These are phyloP conservation scores for Latrodectus hesperus DNA, from an alignment of 2,888 invertebrate genomes.

Conservation along the genomic window DNA sequence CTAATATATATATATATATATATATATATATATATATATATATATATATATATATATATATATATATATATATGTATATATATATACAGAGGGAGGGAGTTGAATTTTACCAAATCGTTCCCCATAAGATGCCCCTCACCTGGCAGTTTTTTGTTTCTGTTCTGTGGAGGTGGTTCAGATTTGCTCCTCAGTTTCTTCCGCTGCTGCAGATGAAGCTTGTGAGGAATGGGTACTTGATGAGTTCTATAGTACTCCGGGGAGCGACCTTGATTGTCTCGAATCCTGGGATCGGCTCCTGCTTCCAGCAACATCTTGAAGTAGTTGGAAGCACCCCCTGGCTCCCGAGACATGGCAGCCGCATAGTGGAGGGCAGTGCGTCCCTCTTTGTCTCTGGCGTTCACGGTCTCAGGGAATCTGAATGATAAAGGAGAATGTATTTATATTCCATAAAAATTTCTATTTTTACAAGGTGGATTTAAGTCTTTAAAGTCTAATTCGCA, in stretches of 20 bases:
- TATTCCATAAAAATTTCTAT: no score
- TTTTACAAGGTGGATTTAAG: no score
- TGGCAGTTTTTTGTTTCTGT: constrained; percentile 43
- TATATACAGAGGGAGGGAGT: no score
- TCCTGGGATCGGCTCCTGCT: constrained; percentile 70
- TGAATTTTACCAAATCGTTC: no score
- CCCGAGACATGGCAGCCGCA: constrained; percentile 79
- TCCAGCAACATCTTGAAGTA: constrained; percentile 72
- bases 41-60: no score
- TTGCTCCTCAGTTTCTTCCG: constrained; percentile 59
- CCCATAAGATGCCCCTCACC: constrained; percentile 8
- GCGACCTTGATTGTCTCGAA: constrained; percentile 73
- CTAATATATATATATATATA: no score
- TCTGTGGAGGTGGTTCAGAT: constrained; percentile 63
- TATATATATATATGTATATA: no score
- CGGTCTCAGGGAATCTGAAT: constrained; percentile 74
- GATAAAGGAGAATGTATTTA: neutral
- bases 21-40: no score
- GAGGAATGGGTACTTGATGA: constrained; percentile 78
- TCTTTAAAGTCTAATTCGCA: no score
- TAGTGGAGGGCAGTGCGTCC: constrained; percentile 89
- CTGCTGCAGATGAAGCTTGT: constrained; percentile 53
- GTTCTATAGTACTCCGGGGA: constrained; percentile 76
- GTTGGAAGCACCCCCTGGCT: constrained; percentile 69
- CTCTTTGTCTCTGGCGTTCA: constrained; percentile 75